These are phyloP conservation scores for Hydropotes inermis DNA, from an alignment of 2,113 vertebrate species.

Conservation along the genomic window DNA sequence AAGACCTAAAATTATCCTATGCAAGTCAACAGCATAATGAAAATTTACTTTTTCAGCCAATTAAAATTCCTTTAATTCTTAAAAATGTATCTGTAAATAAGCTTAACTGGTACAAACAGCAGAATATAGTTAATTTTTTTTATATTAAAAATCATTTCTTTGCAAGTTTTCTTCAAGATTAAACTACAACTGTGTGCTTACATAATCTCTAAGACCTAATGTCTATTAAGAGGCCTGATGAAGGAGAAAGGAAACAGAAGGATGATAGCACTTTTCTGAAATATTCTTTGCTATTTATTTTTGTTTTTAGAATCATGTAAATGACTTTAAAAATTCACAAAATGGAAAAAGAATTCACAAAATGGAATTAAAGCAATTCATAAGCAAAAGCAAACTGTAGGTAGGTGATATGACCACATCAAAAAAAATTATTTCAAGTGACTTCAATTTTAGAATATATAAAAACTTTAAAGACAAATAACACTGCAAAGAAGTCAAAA, in stretches of 20 bases:
- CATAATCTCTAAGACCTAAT: neutral
- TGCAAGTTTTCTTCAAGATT: neutral
- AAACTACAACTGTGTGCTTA: neutral
- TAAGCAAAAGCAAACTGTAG: neutral
- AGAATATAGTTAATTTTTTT: neutral
- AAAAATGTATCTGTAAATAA: neutral
- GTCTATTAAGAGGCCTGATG: neutral
- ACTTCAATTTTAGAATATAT: neutral
- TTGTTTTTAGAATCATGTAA: neutral
- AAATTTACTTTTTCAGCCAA: neutral
- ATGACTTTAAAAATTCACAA: neutral
- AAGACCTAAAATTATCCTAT: neutral
- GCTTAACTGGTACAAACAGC: neutral
- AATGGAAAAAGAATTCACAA: neutral
- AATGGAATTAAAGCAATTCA: neutral
- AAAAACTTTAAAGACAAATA: neutral
- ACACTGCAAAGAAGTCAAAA: neutral
- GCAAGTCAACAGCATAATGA: neutral
- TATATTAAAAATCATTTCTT: constrained; percentile 27
- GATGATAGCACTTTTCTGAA: neutral
- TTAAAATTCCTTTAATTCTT: neutral
- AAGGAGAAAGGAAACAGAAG: neutral
- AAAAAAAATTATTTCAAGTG: neutral
- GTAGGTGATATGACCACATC: neutral
- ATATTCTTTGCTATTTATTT: neutral